Evolutionary conservation across 2,888 invertebrate species (phyloP), one percentile per base, ranked within the genome.

Genomic region (Drosophila merina): DNA sequence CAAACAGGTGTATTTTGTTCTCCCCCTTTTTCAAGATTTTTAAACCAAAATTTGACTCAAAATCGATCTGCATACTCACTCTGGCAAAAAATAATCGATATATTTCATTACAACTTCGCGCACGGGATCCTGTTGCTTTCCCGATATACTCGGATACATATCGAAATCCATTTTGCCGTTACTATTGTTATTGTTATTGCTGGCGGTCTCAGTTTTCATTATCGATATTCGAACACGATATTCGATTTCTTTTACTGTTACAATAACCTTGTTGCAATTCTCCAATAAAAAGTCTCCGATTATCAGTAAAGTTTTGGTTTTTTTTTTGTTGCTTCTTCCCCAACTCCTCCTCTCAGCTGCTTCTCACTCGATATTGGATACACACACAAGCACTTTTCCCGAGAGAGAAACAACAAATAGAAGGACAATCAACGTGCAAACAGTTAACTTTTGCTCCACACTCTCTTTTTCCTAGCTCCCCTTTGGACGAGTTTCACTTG

Each of bases 81-180:
- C 93, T 86, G 94, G 95, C 89, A 94, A 93, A 92, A 95, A 94
- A 92, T 94, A 94, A 92, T 95, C 94, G 88, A 95, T 94, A 92
- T 95, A 95, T 91, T 95, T 94, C 92, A 94, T 94, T 89, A 95
- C 94, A 78, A 94, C 94, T 92, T 94, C 94, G 87, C 94, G 92
- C 76, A 95, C 93, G 80, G 94, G 93, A 92, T 94, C 94, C 92
- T 94, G 94, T 92, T 94, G 94, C 70, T 90, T 90, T 50, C 89
- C 94, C 91, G 94, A 93, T 72, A 91, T 90, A 63, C 89, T 91
- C 88, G 94, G 93, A 92, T 94, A 94, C 92, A 93, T 93, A 76
- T 92, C 91, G 86, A 93, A 93, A 91, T 93, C 93, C 92, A 94
- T 93, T 86, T 89, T 84, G 55, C 33, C 75, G 38, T 92, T 91